Evolutionary conservation across 2,888 invertebrate genomes (phyloP).

Genomic region (Cremastinae sp.): DNA sequence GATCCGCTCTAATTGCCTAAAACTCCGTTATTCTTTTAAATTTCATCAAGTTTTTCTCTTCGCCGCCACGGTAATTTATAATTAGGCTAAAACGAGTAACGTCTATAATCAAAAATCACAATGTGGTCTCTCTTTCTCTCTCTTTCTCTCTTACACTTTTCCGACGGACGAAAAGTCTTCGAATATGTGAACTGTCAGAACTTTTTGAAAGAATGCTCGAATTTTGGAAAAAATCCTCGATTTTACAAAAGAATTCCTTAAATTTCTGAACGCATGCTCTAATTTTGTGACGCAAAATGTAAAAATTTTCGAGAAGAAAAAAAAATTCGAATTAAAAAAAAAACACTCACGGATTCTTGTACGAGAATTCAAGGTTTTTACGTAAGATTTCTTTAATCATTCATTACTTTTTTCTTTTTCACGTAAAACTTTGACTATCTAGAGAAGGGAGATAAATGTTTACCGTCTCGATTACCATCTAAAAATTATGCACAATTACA

Average conservation of each 20-base stretch:
- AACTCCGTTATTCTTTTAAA: constrained; percentile 22
- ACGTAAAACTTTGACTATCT: constrained; percentile 73
- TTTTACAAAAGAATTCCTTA: no score
- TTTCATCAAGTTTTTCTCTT: not conserved
- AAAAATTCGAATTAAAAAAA: constrained; percentile 8
- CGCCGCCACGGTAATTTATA: constrained; percentile 63
- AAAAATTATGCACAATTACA: constrained; percentile 74
- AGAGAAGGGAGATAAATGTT: constrained; percentile 63
- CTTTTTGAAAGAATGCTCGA: constrained; percentile 38
- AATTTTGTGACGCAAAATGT: no score
- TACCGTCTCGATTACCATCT: constrained; percentile 69
- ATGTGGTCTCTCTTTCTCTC: constrained; percentile 67
- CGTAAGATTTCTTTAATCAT: constrained; percentile 6
- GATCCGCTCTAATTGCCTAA: constrained; percentile 17
- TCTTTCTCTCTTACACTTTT: constrained; percentile 24
- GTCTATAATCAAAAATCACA: constrained; percentile 72
- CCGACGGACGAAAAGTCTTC: constrained; percentile 24
- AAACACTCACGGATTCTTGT: constrained; percentile 62
- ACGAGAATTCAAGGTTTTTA: constrained; percentile 55
- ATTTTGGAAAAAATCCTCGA: no score
- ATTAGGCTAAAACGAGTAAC: constrained; percentile 66
- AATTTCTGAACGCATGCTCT: no score
- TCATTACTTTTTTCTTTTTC: constrained; percentile 54
- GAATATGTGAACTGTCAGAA: constrained; percentile 32
- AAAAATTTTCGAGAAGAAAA: no score